These are phyloP conservation scores for Panthera leo DNA, from an alignment of 2,113 vertebrate species.

Conservation along the genomic window DNA sequence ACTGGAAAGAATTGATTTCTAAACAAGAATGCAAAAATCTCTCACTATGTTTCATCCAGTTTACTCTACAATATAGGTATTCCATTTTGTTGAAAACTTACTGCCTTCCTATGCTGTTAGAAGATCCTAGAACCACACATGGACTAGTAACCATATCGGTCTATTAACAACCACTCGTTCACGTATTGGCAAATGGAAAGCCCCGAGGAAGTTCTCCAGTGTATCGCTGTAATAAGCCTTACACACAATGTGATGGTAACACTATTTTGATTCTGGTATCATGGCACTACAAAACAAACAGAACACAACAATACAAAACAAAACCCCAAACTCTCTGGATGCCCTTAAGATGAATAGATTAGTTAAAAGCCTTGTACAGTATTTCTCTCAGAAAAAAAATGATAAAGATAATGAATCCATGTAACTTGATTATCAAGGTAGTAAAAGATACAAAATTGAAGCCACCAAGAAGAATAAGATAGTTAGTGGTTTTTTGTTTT, in stretches of 20 bases:
- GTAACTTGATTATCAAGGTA: neutral
- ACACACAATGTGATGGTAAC: neutral
- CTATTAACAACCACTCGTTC: neutral
- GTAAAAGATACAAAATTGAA: neutral
- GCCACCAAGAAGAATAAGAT: neutral
- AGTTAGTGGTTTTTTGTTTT: too few species aligned
- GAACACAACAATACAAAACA: neutral
- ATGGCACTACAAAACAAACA: neutral
- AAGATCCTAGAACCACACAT: neutral
- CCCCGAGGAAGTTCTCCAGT: neutral
- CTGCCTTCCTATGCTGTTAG: neutral
- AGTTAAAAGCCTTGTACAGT: neutral
- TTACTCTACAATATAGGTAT: neutral
- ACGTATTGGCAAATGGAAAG: neutral
- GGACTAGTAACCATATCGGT: neutral
- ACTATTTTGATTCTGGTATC: neutral
- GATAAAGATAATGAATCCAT: neutral
- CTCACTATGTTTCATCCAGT: neutral
- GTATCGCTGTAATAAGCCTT: neutral
- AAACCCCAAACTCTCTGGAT: neutral
- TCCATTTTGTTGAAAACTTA: neutral
- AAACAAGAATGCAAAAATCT: neutral
- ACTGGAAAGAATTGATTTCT: neutral
- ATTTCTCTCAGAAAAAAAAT: neutral
- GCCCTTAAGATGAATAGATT: neutral